Evolutionary conservation across 2,113 vertebrate genomes (phyloP).

Genomic region (Micronycteris hirsuta): DNA sequence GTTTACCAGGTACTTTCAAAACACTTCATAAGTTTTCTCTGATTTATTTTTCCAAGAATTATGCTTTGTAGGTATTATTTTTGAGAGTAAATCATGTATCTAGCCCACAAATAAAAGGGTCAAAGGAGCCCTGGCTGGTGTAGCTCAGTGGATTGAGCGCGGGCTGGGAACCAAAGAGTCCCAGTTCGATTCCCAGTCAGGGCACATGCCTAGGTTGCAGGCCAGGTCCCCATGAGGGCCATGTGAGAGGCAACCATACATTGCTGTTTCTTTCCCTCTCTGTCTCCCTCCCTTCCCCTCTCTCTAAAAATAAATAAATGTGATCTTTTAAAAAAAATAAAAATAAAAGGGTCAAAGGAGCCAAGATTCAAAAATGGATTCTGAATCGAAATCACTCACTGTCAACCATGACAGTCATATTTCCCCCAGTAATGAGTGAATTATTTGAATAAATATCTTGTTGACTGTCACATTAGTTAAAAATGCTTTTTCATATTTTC

Average conservation of each 20-base stretch:
- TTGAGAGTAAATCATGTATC: neutral
- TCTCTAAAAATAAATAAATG: no score
- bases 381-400: neutral
- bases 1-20: no score
- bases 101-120: neutral
- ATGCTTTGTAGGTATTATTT: neutral
- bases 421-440: neutral
- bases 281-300: no score
- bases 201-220: no score
- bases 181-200: no score
- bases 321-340: no score
- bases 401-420: neutral
- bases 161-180: no score
- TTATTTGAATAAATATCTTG: slow-evolving; percentile 9
- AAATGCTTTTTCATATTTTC: neutral
- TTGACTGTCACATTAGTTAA: neutral
- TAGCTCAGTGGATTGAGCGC: no score
- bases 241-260: no score
- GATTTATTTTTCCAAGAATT: neutral
- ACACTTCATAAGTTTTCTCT: neutral
- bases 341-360: neutral
- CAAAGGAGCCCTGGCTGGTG: neutral
- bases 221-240: no score
- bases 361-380: neutral
- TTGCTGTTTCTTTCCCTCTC: no score